phyloP scores from a whole-genome alignment of 2,113 vertebrate species.

The Phyllostomus hastatus region DNA sequence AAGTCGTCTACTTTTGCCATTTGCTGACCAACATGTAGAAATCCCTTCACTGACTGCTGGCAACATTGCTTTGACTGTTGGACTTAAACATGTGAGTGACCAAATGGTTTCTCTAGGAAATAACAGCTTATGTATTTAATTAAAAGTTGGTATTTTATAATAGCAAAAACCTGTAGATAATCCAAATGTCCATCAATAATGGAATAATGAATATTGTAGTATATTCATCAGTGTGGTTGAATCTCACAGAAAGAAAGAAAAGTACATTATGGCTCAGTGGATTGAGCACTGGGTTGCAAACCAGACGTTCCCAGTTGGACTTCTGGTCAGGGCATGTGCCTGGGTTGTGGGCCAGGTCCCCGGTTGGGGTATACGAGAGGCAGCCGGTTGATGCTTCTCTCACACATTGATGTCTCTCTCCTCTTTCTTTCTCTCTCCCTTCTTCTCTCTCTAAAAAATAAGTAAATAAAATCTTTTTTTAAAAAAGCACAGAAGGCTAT shows the following conservation, averaged over 20 bases:
- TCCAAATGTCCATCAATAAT: background rate
- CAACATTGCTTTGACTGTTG: conserved; percentile 96
- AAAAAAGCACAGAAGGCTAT: background rate
- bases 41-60: conserved; percentile 91
- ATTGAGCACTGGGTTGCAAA: too few species aligned
- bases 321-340: too few species aligned
- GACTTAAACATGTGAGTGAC: conserved; percentile 92
- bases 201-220: background rate
- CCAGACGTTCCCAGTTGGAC: too few species aligned
- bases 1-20: conserved; percentile 94
- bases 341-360: too few species aligned
- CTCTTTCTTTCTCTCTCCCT: too few species aligned
- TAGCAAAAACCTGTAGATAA: background rate
- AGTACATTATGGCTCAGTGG: background rate
- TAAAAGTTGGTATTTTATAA: background rate
- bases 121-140: background rate
- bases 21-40: conserved; percentile 96
- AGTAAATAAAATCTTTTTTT: too few species aligned
- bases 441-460: too few species aligned
- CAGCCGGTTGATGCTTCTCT: too few species aligned
- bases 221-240: background rate
- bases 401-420: too few species aligned
- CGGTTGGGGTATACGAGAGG: too few species aligned
- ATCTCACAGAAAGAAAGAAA: conserved; percentile 21
- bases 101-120: background rate